phyloP scores from a whole-genome alignment of 2,888 invertebrate species.

The Vandiemenella viatica region DNA sequence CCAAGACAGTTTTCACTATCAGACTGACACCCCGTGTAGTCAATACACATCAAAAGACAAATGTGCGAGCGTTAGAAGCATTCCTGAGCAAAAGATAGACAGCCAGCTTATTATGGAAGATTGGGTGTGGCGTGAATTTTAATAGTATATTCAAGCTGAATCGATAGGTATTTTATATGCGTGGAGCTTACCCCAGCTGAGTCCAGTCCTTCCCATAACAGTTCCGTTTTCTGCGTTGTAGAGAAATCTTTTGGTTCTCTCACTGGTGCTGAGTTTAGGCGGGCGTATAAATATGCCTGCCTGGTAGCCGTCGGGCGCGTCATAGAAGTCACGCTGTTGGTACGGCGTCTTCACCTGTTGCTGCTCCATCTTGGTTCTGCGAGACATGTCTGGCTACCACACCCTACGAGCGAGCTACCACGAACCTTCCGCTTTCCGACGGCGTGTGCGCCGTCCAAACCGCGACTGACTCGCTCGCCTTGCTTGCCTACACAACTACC shows the following conservation, averaged over 20 bases:
- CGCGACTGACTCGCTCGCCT: background rate
- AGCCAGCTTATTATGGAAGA: too few species aligned
- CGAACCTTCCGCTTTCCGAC: background rate
- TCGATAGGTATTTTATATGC: too few species aligned
- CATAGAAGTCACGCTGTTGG: too few species aligned
- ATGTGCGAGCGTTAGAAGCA: too few species aligned
- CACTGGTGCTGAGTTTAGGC: background rate
- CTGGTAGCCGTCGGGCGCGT: background rate
- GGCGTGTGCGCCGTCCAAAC: background rate
- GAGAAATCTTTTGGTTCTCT: background rate
- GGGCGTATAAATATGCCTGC: background rate
- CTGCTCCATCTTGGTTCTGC: background rate
- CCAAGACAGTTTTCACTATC: too few species aligned
- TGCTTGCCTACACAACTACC: background rate
- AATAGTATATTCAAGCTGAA: too few species aligned
- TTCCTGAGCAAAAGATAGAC: too few species aligned
- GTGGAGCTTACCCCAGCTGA: slow-evolving; percentile 1
- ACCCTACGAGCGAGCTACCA: too few species aligned
- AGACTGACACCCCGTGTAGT: too few species aligned
- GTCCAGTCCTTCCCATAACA: background rate
- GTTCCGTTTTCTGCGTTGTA: background rate
- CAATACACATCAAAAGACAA: too few species aligned
- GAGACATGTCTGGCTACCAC: too few species aligned
- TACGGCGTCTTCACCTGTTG: background rate
- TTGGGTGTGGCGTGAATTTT: too few species aligned